phyloP scores from a whole-genome alignment of 2,113 vertebrate genomes.

The Heterotilapia buettikoferi region DNA sequence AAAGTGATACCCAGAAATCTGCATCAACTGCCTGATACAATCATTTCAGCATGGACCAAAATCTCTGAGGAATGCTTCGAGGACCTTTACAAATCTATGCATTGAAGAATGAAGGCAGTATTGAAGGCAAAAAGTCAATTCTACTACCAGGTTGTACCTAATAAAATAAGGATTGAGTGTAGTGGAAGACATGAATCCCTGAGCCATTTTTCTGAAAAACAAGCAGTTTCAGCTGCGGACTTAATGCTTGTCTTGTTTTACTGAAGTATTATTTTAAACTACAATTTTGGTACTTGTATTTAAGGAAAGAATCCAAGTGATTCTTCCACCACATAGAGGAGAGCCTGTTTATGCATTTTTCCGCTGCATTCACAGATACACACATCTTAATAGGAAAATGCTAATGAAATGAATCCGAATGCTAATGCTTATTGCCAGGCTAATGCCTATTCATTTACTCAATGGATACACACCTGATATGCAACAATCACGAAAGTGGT shows the following conservation, averaged over 20 bases:
- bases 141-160: not conserved
- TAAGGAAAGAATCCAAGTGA: not conserved
- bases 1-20: not conserved
- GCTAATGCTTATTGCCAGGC: constrained; percentile 22
- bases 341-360: not conserved
- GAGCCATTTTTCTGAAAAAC: not conserved
- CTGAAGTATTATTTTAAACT: not conserved
- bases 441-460: constrained; percentile 42
- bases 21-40: not conserved
- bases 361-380: not conserved
- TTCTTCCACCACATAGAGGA: not conserved
- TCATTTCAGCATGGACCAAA: not conserved
- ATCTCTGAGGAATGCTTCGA: not conserved
- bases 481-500: constrained; percentile 4
- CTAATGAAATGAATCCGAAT: constrained; percentile 37
- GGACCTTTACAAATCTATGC: not conserved
- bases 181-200: not conserved
- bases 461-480: constrained; percentile 43
- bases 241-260: not conserved
- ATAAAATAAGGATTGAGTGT: not conserved
- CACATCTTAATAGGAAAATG: not conserved
- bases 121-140: not conserved
- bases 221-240: not conserved
- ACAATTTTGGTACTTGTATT: not conserved
- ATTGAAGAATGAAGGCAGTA: not conserved